Percentiles rank a stretch among this genome's conserved stretches.
These are phyloP conservation scores for Chirona hameri DNA, from an alignment of 2,888 invertebrate genomes.

Conservation along the genomic window DNA sequence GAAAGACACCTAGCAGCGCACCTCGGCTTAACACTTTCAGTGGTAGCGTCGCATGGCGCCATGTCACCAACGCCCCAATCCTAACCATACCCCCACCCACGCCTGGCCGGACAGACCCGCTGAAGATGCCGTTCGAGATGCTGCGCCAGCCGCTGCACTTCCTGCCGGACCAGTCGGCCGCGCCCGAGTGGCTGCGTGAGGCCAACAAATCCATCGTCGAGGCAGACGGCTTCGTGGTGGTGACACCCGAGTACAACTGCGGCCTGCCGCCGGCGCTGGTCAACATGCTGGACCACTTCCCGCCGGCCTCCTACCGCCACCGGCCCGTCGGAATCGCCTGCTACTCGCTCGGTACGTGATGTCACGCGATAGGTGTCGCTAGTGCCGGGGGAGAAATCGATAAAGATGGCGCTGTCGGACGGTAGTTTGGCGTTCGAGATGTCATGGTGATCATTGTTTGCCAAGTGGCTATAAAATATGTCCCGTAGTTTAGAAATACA, in stretches of 20 bases:
- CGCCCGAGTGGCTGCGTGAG: constrained; percentile 45
- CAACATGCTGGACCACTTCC: constrained; percentile 51
- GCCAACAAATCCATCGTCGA: constrained; percentile 42
- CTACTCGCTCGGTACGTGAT: constrained; percentile 45
- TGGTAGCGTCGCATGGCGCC: no score
- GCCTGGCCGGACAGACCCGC: background rate
- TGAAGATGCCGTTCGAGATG: constrained; percentile 43
- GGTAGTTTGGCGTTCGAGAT: no score
- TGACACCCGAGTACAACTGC: constrained; percentile 50
- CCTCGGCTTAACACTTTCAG: no score
- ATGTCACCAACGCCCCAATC: no score
- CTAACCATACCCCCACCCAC: no score
- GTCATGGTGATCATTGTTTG: no score
- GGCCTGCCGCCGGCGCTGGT: constrained; percentile 50
- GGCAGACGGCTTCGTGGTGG: constrained; percentile 49
- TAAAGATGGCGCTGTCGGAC: no score
- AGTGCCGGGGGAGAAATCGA: no score
- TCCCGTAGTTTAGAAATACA: no score
- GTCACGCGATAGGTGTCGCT: background rate
- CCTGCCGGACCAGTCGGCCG: no score
- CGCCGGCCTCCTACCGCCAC: constrained; percentile 47
- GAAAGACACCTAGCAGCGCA: no score
- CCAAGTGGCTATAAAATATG: no score
- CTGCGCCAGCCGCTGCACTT: constrained; percentile 44
- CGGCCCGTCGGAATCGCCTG: constrained; percentile 45